Percentiles rank a stretch among this genome's conserved stretches.
phyloP scores from a whole-genome alignment of 2,888 invertebrate genomes.

The Ecliptopera silaceata region DNA sequence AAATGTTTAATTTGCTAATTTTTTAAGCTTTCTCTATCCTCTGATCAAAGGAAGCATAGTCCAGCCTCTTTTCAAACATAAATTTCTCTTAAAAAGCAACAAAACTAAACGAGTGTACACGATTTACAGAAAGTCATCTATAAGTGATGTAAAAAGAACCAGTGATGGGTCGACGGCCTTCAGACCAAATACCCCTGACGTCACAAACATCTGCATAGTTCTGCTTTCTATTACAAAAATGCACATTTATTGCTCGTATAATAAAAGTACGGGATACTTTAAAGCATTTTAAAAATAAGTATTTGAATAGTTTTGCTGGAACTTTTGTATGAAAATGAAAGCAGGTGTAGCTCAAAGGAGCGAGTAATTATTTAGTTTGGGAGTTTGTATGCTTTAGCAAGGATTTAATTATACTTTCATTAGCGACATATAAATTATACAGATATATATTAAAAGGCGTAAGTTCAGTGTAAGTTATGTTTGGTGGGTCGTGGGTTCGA shows the following conservation, averaged over 20 bases:
- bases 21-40: too few species aligned
- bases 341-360: slow-evolving; percentile 12
- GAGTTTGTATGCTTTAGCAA: neutral
- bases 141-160: neutral
- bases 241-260: slow-evolving; percentile 38
- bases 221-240: slow-evolving; percentile 44
- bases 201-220: slow-evolving; percentile 30
- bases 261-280: slow-evolving; percentile 32
- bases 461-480: too few species aligned
- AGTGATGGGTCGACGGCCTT: slow-evolving; percentile 47
- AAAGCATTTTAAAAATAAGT: slow-evolving; percentile 33
- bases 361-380: slow-evolving; percentile 8
- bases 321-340: slow-evolving; percentile 31
- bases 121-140: neutral
- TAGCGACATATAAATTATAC: too few species aligned
- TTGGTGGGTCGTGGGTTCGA: too few species aligned
- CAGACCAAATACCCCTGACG: slow-evolving; percentile 42
- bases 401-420: neutral
- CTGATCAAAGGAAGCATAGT: too few species aligned
- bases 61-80: too few species aligned
- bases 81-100: too few species aligned
- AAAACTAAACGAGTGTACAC: neutral
- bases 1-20: too few species aligned
- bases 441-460: too few species aligned
- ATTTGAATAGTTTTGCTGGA: slow-evolving; percentile 36